These are phyloP conservation scores for Rhipidura dahli DNA, from an alignment of 2,113 vertebrate genomes.

Conservation along the genomic window DNA sequence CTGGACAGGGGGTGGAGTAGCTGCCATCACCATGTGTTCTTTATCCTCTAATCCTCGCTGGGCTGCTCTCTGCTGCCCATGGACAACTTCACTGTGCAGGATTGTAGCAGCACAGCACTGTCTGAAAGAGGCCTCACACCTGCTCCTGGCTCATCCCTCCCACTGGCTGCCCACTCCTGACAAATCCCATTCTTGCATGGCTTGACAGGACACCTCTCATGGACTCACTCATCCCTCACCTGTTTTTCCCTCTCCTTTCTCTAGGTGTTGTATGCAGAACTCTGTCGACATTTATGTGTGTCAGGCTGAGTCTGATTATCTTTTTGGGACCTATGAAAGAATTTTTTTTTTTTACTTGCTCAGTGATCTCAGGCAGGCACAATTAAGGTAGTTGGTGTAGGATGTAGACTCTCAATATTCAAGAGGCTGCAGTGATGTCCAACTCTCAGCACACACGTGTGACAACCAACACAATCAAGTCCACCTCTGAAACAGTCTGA, in stretches of 20 bases:
- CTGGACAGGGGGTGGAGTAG: not conserved
- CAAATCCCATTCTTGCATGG: not conserved
- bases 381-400: not conserved
- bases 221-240: not conserved
- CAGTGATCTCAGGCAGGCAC: not conserved
- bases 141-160: not conserved
- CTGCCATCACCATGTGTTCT: rapidly evolving
- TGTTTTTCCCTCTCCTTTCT: not conserved
- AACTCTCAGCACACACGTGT: rapidly evolving
- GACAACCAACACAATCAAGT: not conserved
- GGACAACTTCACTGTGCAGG: not conserved
- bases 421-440: not conserved
- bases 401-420: not conserved
- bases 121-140: not conserved
- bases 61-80: not conserved
- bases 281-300: not conserved
- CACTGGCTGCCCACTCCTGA: not conserved
- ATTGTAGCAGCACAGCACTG: rapidly evolving
- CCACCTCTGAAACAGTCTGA: not conserved
- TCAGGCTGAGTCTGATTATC: not conserved
- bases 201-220: not conserved
- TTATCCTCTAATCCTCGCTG: not conserved
- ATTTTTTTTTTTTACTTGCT: not conserved
- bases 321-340: not conserved
- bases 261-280: not conserved